Percentiles rank a stretch among this genome's conserved stretches.
phyloP scores from a whole-genome alignment of 2,797 vertebrate genomes.

The Argyrosomus regius region DNA sequence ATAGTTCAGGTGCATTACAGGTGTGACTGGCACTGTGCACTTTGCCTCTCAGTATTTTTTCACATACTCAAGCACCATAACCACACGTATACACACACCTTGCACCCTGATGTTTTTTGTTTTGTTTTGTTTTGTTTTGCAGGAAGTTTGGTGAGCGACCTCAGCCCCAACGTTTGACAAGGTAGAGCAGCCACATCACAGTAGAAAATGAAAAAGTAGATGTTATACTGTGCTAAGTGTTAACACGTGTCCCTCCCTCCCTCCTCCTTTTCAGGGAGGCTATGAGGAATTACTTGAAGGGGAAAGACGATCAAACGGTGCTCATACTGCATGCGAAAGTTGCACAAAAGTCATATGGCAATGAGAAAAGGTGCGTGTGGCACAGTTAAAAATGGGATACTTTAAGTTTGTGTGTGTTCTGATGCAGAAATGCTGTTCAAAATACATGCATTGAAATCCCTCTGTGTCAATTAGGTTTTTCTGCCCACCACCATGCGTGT shows the following conservation, averaged over 20 bases:
- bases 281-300: slow-evolving; percentile 98
- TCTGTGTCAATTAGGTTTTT: slow-evolving; percentile 89
- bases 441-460: not conserved
- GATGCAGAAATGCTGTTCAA: not conserved
- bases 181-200: slow-evolving; percentile 65
- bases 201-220: not conserved
- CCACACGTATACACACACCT: slow-evolving; percentile 14
- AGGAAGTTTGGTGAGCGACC: slow-evolving; percentile 87
- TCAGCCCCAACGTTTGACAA: slow-evolving; percentile 86
- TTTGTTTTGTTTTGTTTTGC: slow-evolving; percentile 53
- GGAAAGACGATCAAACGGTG: slow-evolving; percentile 96
- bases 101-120: slow-evolving; percentile 37
- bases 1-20: not conserved
- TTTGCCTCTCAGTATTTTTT: not conserved
- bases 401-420: not conserved
- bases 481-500: slow-evolving; percentile 97
- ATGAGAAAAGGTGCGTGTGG: slow-evolving; percentile 93
- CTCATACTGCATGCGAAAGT: slow-evolving; percentile 98
- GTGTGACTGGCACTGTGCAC: not conserved
- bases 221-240: not conserved
- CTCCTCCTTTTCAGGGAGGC: slow-evolving; percentile 88
- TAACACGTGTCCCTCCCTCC: not conserved
- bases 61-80: not conserved
- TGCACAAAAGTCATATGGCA: slow-evolving; percentile 98
- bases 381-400: not conserved